Percentiles rank a stretch among this genome's conserved stretches.
Conservation (phyloP, 2,888 invertebrate species). For the Smittia aterrima region DNA sequence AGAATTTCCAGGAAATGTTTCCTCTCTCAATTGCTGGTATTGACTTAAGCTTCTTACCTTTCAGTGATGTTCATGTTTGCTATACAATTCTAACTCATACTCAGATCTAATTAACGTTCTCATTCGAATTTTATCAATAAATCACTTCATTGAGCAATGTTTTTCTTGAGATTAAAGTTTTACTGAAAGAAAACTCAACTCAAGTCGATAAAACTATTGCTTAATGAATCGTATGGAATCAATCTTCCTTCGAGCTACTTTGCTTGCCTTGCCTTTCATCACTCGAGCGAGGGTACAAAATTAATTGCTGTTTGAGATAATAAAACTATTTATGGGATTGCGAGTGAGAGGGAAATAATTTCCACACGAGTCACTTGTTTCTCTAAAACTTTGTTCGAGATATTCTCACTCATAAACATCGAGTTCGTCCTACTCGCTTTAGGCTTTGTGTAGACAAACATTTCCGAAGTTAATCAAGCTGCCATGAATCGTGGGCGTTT, state of each 20-base stretch:
- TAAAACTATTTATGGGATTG: neutral
- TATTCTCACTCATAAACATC: too few species aligned
- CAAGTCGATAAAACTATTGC: slow-evolving; percentile 22
- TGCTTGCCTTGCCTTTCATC: neutral
- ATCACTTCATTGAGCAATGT: slow-evolving; percentile 31
- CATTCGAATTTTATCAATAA: neutral
- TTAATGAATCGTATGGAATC: slow-evolving; percentile 6
- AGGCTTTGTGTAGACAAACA: neutral
- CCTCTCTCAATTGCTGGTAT: too few species aligned
- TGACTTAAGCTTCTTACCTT: too few species aligned
- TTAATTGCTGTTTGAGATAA: slow-evolving; percentile 7
- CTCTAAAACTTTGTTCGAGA: too few species aligned
- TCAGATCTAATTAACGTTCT: neutral
- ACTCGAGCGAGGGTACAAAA: neutral
- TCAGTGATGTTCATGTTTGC: too few species aligned
- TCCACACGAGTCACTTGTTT: neutral
- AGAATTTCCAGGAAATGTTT: neutral
- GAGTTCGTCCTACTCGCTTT: neutral
- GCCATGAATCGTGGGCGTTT: neutral
- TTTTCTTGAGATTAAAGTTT: neutral
- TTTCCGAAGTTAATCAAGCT: neutral
- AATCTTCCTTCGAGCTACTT: neutral
- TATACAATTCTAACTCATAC: too few species aligned
- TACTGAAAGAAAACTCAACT: neutral
- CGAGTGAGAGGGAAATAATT: neutral